Base-by-base conservation (phyloP, 2,888 invertebrate genomes). In the Torymus texanus region DNA sequence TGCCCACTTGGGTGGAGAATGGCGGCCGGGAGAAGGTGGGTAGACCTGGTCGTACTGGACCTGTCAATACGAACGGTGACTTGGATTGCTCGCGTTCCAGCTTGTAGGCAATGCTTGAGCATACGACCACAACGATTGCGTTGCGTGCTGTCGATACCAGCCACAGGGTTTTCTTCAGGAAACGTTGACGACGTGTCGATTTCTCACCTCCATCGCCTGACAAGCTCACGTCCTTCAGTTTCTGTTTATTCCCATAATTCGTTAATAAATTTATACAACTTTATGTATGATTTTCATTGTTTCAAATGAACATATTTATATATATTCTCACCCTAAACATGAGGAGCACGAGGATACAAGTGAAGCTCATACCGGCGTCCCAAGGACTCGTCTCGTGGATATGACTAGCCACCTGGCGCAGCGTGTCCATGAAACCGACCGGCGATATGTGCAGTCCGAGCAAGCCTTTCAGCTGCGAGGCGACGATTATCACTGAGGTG, bases 401-500 rank as follows among this genome's bases (percentile, higher is more conserved):
- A 87, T 97, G 94, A 72, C 91, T 89, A 72, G 93, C 90, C 0
- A 97, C 94, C 89, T 95, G 93, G 79, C 91, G 91, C 50, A 96
- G 88, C 1, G 95, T 96, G 83, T 95, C 94, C 61, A 97, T 85
- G 86, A 97, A 97, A 75, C 94, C 94, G 41, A 93, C 93, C 0
- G 95, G 94, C 41, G 93, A 93, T 82, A 96, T 95, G 83, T 93
- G 93, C 21, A 97, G 87, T 0, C 96, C 97, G 51, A 97, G 89
- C 21, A 95, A 90, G 63, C 93, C 93, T 86, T 96, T 97, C 1
- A 97, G 90, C 89, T 97, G 97, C 0, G 97, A 96, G 16, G 95
- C 94, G 3, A 95, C 96, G 79, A 97, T 97, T 82, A 97, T 97
- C 59, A 97, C 94, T 55, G 97, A 97, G 0, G 97, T 97, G 0